phyloP scores from a whole-genome alignment of 2,888 invertebrate genomes.

The Petrolisthes manimaculis region DNA sequence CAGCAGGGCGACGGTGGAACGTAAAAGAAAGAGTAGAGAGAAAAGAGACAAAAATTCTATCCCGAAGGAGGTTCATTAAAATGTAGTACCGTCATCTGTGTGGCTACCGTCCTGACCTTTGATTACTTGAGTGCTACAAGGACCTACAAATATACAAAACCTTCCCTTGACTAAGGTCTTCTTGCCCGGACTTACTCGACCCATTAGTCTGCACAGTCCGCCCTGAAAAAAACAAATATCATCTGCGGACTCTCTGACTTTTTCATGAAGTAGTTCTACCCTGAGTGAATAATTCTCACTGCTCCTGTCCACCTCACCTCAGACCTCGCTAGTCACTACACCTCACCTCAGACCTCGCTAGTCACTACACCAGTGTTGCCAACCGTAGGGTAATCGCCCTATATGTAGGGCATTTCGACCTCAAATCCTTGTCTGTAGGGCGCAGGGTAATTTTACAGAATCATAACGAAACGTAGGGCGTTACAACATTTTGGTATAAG shows the following conservation, averaged over 20 bases:
- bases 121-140: not conserved
- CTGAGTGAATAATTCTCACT: not conserved
- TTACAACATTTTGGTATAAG: too few species aligned
- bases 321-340: too few species aligned
- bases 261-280: not conserved
- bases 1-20: too few species aligned
- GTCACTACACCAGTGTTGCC: too few species aligned
- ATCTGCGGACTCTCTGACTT: not conserved
- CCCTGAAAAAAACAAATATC: not conserved
- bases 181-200: not conserved
- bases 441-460: too few species aligned
- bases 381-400: too few species aligned
- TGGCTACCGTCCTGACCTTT: not conserved
- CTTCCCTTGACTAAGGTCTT: not conserved
- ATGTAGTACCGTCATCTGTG: constrained; percentile 11
- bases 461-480: too few species aligned
- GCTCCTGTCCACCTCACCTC: not conserved
- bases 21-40: not conserved
- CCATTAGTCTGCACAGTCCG: not conserved
- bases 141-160: not conserved
- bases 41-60: not conserved
- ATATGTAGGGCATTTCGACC: too few species aligned
- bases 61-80: not conserved
- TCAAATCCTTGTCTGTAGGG: too few species aligned
- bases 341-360: too few species aligned